Evolutionary conservation across 2,797 vertebrate genomes (phyloP).

Genomic region (Pangasius krempfi): DNA sequence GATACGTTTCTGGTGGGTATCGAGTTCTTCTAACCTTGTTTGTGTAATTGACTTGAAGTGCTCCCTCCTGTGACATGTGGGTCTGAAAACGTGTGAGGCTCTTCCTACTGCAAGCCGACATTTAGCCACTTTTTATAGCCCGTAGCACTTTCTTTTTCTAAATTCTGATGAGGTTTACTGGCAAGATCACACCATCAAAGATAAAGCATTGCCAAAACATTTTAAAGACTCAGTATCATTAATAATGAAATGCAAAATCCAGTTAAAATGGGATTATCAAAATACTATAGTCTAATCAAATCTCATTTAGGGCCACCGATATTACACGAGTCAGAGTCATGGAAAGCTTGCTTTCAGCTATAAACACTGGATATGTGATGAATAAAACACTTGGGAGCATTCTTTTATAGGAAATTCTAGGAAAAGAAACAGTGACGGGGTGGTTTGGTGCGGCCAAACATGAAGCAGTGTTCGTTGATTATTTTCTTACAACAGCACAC

Average conservation of each 20-base stretch:
- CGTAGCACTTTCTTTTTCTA: not conserved
- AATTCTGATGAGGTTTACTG: not conserved
- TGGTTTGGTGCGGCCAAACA: not conserved
- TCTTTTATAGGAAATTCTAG: not conserved
- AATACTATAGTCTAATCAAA: not conserved
- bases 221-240: not conserved
- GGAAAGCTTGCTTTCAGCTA: not conserved
- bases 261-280: not conserved
- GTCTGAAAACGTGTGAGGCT: conserved; percentile 24
- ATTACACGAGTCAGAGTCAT: not conserved
- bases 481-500: not conserved
- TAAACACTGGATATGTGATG: not conserved
- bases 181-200: not conserved
- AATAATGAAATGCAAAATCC: not conserved
- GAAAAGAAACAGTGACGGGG: not conserved
- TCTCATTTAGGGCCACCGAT: not conserved
- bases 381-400: not conserved
- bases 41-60: conserved; percentile 61
- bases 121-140: not conserved
- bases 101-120: not conserved
- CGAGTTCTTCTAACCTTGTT: conserved; percentile 67
- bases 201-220: not conserved
- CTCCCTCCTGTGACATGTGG: conserved; percentile 28
- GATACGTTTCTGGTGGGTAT: conserved; percentile 65
- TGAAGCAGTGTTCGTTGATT: not conserved